These are phyloP conservation scores for Cephus cinctus DNA, from an alignment of 1,140 invertebrate genomes.

Conservation along the genomic window DNA sequence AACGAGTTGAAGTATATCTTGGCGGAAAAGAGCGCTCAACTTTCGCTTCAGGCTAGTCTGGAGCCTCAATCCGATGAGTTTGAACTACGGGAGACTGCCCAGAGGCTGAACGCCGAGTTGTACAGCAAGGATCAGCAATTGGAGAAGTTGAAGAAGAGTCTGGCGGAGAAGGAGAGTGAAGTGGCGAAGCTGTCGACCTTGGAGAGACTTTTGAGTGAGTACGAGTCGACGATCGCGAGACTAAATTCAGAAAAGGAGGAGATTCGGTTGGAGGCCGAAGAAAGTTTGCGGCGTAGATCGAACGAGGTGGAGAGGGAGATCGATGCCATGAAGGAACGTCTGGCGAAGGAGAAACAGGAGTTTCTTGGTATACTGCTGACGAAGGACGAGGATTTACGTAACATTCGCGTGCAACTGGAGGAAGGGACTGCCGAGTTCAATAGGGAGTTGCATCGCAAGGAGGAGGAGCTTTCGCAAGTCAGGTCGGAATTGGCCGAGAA, in stretches of 20 bases:
- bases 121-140: conserved; percentile 35
- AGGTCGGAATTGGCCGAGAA: conserved; percentile 27
- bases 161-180: conserved; percentile 24
- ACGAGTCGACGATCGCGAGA: conserved; percentile 24
- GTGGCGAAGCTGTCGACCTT: conserved; percentile 17
- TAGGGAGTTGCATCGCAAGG: conserved; percentile 15
- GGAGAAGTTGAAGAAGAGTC: conserved; percentile 21
- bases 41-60: conserved; percentile 24
- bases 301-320: conserved; percentile 31
- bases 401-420: conserved; percentile 28
- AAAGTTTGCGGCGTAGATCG: conserved; percentile 23
- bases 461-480: conserved; percentile 21
- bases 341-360: conserved; percentile 23
- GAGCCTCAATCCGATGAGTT: conserved; percentile 31
- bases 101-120: conserved; percentile 31
- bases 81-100: conserved; percentile 26
- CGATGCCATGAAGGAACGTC: conserved; percentile 2
- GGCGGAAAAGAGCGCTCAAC: conserved; percentile 37
- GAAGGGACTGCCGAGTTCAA: conserved; percentile 18
- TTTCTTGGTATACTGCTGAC: conserved; percentile 25
- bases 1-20: conserved; percentile 28
- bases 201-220: conserved; percentile 29
- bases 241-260: conserved; percentile 37
- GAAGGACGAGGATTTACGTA: conserved; percentile 31
- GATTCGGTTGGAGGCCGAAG: conserved; percentile 22